Conservation (phyloP, 2,113 vertebrate species). For the Taxidea taxus region DNA sequence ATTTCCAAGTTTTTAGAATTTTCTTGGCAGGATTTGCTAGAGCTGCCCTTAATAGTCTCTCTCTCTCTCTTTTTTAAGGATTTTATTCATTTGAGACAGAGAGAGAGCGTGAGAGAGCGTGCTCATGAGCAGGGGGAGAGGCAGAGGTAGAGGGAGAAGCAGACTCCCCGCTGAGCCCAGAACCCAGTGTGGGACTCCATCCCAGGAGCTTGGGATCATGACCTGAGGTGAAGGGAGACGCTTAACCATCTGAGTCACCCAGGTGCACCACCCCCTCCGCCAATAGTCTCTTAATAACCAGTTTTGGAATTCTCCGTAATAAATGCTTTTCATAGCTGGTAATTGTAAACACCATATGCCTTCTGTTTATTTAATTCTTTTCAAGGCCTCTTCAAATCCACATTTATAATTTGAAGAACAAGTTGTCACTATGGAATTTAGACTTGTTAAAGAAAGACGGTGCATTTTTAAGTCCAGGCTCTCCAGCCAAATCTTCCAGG, state of each 20-base stretch:
- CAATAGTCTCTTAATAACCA: not conserved
- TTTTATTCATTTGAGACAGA: no score
- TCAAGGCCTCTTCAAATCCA: not conserved
- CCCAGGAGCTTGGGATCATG: no score
- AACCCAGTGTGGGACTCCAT: no score
- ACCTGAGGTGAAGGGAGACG: no score
- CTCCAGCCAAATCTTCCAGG: not conserved
- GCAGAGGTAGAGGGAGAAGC: no score
- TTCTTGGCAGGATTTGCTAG: not conserved
- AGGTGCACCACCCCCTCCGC: not conserved
- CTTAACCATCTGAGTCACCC: no score
- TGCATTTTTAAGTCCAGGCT: not conserved
- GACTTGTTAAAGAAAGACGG: not conserved
- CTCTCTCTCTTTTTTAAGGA: no score
- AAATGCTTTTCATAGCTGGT: not conserved
- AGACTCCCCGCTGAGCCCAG: no score
- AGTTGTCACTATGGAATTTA: not conserved
- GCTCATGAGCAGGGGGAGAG: no score
- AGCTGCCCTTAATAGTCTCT: not conserved
- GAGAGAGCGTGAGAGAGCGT: no score
- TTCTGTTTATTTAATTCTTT: not conserved
- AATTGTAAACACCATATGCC: not conserved
- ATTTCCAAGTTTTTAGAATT: constrained; percentile 10
- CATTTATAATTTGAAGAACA: not conserved
- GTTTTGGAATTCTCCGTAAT: not conserved